These are phyloP conservation scores for Ips nitidus DNA, from an alignment of 1,140 invertebrate genomes.

Conservation along the genomic window DNA sequence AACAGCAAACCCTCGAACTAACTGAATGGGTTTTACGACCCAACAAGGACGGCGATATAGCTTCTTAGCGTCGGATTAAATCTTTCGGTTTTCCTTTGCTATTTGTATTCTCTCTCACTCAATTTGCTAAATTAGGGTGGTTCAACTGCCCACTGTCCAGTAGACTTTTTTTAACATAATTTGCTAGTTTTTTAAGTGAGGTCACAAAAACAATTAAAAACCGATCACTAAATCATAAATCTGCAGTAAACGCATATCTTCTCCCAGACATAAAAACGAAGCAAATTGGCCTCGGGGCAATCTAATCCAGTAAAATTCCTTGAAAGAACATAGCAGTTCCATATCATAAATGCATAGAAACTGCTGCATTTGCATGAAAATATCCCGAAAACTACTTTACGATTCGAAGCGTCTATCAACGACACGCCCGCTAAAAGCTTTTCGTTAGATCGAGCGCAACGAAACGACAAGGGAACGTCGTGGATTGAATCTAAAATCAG, in stretches of 20 bases:
- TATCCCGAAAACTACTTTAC: constrained; percentile 28
- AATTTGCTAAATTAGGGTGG: not conserved
- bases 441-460: constrained; percentile 15
- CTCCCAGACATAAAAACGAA: too few relatives aligned
- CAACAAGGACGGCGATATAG: constrained; percentile 15
- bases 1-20: constrained; percentile 28
- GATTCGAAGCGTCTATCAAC: constrained; percentile 23
- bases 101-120: not conserved
- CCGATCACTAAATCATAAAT: too few relatives aligned
- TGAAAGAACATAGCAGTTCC: constrained; percentile 19
- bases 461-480: constrained; percentile 34
- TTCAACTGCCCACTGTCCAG: too few relatives aligned
- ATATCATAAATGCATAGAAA: constrained; percentile 27
- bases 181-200: too few relatives aligned
- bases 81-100: not conserved
- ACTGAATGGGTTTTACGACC: constrained; percentile 11
- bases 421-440: constrained; percentile 24
- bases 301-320: not conserved
- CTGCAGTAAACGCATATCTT: too few relatives aligned
- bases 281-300: too few relatives aligned
- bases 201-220: too few relatives aligned
- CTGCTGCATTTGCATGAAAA: constrained; percentile 34
- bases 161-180: too few relatives aligned
- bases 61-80: not conserved
- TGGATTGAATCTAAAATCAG: constrained; percentile 26